These are phyloP conservation scores for Meandrina meandrites DNA, from an alignment of 92 coral and sea anemone species.

Conservation along the genomic window DNA sequence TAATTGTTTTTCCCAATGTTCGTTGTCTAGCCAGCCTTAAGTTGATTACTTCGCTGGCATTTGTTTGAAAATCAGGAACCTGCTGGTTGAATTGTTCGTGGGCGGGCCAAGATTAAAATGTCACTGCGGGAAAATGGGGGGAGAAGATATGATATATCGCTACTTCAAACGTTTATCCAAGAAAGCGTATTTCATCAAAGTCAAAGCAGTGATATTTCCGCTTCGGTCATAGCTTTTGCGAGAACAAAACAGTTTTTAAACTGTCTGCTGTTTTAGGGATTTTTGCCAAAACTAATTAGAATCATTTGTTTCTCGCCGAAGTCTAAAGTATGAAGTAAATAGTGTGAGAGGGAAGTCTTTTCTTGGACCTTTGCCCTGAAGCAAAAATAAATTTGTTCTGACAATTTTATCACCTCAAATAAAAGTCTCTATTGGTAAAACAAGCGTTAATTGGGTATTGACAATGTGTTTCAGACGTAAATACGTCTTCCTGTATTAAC, in stretches of 20 bases:
- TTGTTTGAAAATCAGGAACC: background rate
- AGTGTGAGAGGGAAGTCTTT: background rate
- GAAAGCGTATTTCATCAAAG: background rate
- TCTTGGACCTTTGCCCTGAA: background rate
- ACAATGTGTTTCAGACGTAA: conserved; percentile 21
- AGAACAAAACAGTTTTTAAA: conserved; percentile 16
- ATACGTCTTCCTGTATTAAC: conserved; percentile 14
- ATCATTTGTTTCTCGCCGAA: background rate
- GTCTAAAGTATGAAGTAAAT: background rate
- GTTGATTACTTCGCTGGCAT: background rate
- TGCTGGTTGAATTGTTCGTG: background rate
- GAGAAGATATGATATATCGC: background rate
- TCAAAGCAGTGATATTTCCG: conserved; percentile 27
- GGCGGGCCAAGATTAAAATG: conserved; percentile 15
- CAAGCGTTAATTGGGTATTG: conserved; percentile 37
- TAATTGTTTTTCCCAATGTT: conserved; percentile 5
- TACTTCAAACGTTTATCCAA: conserved; percentile 1
- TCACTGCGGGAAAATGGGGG: background rate
- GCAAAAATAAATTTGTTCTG: background rate
- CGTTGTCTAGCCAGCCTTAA: background rate
- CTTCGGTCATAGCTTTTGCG: background rate
- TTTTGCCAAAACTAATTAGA: conserved; percentile 30
- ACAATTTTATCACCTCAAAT: background rate
- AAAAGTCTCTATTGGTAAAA: conserved; percentile 2
- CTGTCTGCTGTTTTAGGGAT: background rate